A percentile compares a stretch with the other conserved stretches of the same genome.
Conservation (phyloP, 1,140 invertebrate genomes). For the Zaprionus kolodkinae region DNA sequence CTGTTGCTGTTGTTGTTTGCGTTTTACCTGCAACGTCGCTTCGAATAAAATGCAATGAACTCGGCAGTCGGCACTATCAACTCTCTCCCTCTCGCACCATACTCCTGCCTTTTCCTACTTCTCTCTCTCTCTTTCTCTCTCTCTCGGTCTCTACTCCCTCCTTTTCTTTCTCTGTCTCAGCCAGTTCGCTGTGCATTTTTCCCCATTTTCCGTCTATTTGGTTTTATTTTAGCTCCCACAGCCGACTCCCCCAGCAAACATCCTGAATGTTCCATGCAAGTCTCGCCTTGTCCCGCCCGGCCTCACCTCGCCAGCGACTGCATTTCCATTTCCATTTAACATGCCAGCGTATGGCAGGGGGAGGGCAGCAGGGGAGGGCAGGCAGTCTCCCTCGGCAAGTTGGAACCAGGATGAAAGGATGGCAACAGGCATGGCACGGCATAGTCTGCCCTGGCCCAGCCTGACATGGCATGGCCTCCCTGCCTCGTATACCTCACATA, state of each 20-base stretch:
- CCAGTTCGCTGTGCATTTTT: constrained; percentile 65
- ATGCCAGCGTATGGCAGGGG: constrained; percentile 32
- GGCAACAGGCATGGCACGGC: not conserved
- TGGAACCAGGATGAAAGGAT: constrained; percentile 6
- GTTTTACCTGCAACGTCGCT: constrained; percentile 78
- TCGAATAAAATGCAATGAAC: constrained; percentile 80
- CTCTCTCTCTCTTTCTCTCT: not conserved
- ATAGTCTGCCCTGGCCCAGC: not conserved
- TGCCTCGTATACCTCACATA: not conserved
- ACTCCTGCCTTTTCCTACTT: not conserved
- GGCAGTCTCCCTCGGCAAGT: not conserved
- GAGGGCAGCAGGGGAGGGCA: not conserved
- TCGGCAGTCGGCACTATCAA: constrained; percentile 60
- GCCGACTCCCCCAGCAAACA: constrained; percentile 28
- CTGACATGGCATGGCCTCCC: not conserved
- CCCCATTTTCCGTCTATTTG: constrained; percentile 78
- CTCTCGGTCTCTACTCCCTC: not conserved
- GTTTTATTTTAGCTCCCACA: constrained; percentile 63
- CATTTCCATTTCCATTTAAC: constrained; percentile 58
- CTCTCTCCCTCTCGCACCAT: constrained; percentile 13
- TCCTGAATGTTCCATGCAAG: constrained; percentile 35
- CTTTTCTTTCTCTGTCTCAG: not conserved
- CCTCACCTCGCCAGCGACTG: constrained; percentile 36
- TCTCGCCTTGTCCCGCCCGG: constrained; percentile 11
- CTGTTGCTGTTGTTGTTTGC: constrained; percentile 65